These are phyloP conservation scores for Plodia interpunctella DNA, from an alignment of 1,140 invertebrate genomes.

Conservation along the genomic window DNA sequence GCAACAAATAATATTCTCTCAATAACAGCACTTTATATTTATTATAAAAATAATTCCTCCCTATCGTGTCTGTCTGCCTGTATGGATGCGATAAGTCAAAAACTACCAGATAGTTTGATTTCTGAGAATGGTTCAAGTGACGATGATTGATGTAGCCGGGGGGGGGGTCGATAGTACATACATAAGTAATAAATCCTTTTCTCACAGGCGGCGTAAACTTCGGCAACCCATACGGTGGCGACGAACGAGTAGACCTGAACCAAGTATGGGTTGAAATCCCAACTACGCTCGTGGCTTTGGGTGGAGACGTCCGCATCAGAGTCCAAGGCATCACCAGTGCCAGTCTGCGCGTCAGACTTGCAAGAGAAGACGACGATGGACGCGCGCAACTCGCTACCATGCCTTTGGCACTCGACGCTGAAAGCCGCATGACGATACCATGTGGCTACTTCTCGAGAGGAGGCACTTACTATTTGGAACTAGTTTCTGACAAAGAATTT, in stretches of 20 bases:
- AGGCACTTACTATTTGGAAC: constrained; percentile 74
- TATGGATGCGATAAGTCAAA: too few species aligned
- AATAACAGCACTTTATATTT: too few species aligned
- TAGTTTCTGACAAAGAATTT: constrained; percentile 67
- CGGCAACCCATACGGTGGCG: constrained; percentile 57
- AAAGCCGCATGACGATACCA: constrained; percentile 78
- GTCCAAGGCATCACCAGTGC: constrained; percentile 63
- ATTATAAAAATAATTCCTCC: too few species aligned
- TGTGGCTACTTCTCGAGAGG: constrained; percentile 84
- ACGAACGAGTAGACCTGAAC: constrained; percentile 50
- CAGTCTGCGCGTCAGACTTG: constrained; percentile 54
- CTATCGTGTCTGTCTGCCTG: too few species aligned
- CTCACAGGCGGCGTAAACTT: constrained; percentile 50
- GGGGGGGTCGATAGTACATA: too few species aligned
- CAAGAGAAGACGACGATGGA: constrained; percentile 78
- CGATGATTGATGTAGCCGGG: too few species aligned
- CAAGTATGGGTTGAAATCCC: constrained; percentile 77
- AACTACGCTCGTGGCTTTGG: constrained; percentile 80
- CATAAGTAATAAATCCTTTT: constrained; percentile 11
- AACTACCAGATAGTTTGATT: too few species aligned
- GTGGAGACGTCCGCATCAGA: constrained; percentile 80
- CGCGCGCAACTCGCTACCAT: constrained; percentile 81
- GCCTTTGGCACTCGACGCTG: constrained; percentile 76
- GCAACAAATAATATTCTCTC: too few species aligned
- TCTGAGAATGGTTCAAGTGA: too few species aligned